Base-by-base conservation (phyloP, 2,113 vertebrate genomes). In the Himantopus leucocephalus region DNA sequence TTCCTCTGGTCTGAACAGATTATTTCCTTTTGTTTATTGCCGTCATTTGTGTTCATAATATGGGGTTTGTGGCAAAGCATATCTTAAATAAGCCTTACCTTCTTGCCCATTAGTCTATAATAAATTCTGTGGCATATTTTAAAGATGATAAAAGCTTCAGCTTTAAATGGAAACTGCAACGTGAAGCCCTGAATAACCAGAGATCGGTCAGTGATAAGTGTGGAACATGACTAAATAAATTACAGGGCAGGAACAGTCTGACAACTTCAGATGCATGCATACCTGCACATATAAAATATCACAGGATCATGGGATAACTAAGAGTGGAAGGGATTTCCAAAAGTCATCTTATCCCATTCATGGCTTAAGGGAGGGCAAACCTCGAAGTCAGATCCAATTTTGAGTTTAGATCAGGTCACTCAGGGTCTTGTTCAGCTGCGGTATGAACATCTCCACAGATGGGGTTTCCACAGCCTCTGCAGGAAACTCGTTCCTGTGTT, bases 11-110 rank as follows among this genome's bases (percentile, higher is more conserved):
- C 53, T 50, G 66, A 92, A 53, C 14, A 79, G 34, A 76, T 94
- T 55, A 72, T 91, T 92, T 94, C 68, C 19, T 82, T 85, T 76
- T 66, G 59, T 92, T 95, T 96, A 95, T 87, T 92, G 80, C 81
- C 85, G 58, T 45, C 53, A 55, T 87, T 95, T 89, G 32, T 63
- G 58, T 29, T 73, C 53, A 35, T 85, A 62, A 73, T 56, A 92
- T 5, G n/a, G n/a, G 45, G 1, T 89, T 92, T 94, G 80, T 2
- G 3, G 80, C 55, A 63, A 86, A 91, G 34, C 32, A 13, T 59
- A 30, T 43, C 39, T 72, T 96, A 92, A 94, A 95, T 87, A 79
- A 92, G 30, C 58, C 45, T 95, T 58, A 50, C 37, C 41, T 91
- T 87, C 64, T 66, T 92, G 53, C 10, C 45, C 12, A 68, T 68